phyloP scores from a whole-genome alignment of 2,113 vertebrate species.

The Orcinus orca region DNA sequence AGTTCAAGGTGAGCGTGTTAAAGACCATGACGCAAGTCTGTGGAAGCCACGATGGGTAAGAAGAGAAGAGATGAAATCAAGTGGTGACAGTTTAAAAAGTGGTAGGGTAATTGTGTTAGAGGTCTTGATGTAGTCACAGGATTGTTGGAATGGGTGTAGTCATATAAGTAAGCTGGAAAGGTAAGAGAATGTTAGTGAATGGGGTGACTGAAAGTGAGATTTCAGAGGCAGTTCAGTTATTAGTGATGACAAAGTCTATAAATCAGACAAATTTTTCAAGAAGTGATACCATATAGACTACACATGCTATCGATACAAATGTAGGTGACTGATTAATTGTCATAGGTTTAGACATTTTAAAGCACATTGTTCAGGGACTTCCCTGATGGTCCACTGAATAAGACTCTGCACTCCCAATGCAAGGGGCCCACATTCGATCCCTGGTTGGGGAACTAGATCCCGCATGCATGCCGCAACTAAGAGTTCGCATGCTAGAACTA shows the following conservation, averaged over 20 bases:
- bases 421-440: too few relatives aligned
- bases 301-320: background rate
- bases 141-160: background rate
- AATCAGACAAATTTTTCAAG: background rate
- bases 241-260: background rate
- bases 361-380: background rate
- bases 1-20: background rate
- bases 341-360: background rate
- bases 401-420: too few relatives aligned
- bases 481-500: too few relatives aligned
- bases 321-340: background rate
- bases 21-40: background rate
- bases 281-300: background rate
- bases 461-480: too few relatives aligned
- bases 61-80: background rate
- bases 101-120: background rate
- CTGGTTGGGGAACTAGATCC: too few relatives aligned
- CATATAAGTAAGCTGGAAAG: background rate
- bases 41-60: background rate
- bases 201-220: background rate
- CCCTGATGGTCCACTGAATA: too few relatives aligned
- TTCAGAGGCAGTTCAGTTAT: background rate
- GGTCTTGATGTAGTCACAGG: background rate
- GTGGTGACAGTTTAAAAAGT: background rate
- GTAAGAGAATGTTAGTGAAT: background rate